phyloP scores from a whole-genome alignment of 2,113 vertebrate genomes.

The Aleadryas rufinucha region DNA sequence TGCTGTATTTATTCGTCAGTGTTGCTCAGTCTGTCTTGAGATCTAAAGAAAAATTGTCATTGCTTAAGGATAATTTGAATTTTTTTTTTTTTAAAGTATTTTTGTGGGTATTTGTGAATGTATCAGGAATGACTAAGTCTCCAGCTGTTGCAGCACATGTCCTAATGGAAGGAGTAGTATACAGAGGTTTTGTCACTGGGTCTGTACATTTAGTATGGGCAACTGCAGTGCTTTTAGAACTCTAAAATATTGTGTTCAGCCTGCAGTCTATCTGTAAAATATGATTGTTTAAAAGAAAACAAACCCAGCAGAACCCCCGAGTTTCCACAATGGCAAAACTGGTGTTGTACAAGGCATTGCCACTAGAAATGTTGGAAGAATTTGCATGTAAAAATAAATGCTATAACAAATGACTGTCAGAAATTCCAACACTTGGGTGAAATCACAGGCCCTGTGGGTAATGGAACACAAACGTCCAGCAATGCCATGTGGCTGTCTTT shows the following conservation, averaged over 20 bases:
- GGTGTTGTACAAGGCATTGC: not conserved
- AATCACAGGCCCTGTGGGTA: not conserved
- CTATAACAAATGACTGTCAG: not conserved
- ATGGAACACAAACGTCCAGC: not conserved
- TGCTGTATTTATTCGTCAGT: not conserved
- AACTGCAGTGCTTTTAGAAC: not conserved
- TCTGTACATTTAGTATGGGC: not conserved
- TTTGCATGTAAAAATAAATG: not conserved
- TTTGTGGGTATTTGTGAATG: not conserved
- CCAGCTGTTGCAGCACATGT: not conserved
- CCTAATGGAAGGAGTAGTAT: not conserved
- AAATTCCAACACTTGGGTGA: not conserved
- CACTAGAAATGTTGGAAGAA: not conserved
- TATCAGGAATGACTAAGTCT: not conserved
- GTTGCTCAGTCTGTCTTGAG: not conserved
- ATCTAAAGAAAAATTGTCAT: not conserved
- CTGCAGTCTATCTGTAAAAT: not conserved
- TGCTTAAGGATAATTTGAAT: not conserved
- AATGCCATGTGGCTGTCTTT: not conserved
- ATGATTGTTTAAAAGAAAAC: not conserved
- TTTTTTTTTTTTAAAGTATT: not conserved
- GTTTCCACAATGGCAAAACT: not conserved
- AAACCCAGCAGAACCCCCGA: accelerated
- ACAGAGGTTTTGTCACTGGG: not conserved
- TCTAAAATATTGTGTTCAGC: not conserved